phyloP scores from a whole-genome alignment of 2,797 vertebrate species.

The Cossypha polioptera region DNA sequence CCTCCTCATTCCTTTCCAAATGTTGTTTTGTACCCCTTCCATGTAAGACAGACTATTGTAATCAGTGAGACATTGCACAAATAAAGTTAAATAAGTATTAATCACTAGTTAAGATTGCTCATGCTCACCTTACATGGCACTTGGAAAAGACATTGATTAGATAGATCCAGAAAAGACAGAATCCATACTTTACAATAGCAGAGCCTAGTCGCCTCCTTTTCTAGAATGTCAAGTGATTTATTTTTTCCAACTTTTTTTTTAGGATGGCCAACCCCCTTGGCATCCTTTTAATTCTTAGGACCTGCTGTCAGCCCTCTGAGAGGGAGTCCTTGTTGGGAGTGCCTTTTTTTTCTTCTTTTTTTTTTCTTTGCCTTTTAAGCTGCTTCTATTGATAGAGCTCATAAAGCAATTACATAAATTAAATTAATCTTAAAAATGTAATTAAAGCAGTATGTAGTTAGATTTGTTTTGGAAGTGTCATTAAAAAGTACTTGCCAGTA shows the following conservation, averaged over 20 bases:
- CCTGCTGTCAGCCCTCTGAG: neutral
- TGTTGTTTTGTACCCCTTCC: neutral
- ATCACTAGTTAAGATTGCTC: neutral
- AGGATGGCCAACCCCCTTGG: neutral
- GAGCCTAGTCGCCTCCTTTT: neutral
- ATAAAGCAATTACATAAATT: constrained; percentile 10
- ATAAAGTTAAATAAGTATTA: neutral
- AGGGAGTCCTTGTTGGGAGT: neutral
- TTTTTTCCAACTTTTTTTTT: neutral
- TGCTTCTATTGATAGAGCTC: neutral
- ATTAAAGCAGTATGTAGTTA: neutral
- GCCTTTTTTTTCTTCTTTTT: neutral
- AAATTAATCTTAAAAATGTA: constrained; percentile 7
- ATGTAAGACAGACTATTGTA: neutral
- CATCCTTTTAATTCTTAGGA: neutral
- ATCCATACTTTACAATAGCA: neutral
- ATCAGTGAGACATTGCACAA: neutral
- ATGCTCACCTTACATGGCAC: neutral
- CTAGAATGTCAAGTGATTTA: neutral
- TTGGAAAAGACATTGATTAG: neutral
- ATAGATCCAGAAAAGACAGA: neutral
- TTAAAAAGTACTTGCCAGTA: neutral
- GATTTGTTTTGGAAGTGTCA: constrained; percentile 6
- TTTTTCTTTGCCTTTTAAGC: neutral
- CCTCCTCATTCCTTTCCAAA: neutral